A percentile compares a stretch with the other conserved stretches of the same genome.
phyloP scores from a whole-genome alignment of 2,888 invertebrate species.

The Automeris io region DNA sequence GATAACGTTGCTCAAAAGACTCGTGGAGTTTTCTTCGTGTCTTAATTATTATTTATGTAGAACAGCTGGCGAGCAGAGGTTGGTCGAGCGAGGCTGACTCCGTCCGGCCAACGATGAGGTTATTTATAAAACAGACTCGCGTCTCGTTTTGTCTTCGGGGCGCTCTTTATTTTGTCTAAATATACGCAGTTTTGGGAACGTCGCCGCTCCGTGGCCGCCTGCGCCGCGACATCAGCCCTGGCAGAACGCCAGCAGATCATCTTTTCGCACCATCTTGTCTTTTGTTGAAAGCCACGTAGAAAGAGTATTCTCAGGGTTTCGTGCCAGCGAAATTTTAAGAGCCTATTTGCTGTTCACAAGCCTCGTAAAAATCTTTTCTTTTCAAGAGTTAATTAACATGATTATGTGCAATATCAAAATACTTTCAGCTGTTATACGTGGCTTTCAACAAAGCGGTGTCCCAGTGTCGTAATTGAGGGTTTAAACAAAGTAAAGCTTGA shows the following conservation, averaged over 20 bases:
- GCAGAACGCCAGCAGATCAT: conserved; percentile 58
- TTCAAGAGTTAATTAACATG: no score
- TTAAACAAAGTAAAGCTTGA: no score
- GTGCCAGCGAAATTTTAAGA: conserved; percentile 12
- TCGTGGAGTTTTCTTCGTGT: conserved; percentile 60
- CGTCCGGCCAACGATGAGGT: conserved; percentile 72
- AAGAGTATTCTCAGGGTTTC: conserved; percentile 11
- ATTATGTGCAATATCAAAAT: no score
- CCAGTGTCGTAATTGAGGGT: no score
- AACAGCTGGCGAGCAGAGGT: conserved; percentile 73
- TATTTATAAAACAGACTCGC: conserved; percentile 76
- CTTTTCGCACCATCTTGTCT: conserved; percentile 57
- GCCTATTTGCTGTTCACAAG: background rate
- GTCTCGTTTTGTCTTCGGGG: conserved; percentile 76
- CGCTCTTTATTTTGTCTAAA: conserved; percentile 78
- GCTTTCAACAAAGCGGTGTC: no score
- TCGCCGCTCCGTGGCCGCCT: conserved; percentile 64
- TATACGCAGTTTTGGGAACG: conserved; percentile 77
- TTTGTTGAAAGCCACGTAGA: conserved; percentile 40
- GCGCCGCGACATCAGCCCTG: conserved; percentile 64
- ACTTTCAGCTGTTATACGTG: no score
- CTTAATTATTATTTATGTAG: conserved; percentile 75
- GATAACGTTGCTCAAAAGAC: conserved; percentile 29
- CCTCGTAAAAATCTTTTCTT: no score
- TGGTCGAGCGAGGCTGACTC: conserved; percentile 59